Evolutionary conservation across 2,797 vertebrate genomes (phyloP), one percentile per base, ranked within the genome.

Genomic region (Calcarius lapponicus): DNA sequence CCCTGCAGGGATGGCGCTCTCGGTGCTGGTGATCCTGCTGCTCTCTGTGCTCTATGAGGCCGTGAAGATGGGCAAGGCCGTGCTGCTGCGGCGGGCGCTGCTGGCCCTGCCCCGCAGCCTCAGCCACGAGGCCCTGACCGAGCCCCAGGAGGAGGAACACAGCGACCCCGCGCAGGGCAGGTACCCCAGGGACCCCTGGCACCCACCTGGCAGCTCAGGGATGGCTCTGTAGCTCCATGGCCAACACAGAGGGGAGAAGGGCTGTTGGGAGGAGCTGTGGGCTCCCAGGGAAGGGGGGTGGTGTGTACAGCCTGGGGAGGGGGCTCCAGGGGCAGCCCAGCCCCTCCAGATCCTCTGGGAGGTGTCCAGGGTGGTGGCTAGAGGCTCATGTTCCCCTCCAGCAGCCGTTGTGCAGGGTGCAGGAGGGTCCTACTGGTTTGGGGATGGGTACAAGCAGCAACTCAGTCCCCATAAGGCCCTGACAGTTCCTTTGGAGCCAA

Each of bases 1-100:
- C 71, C 36, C 9, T 24, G 19, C 98, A 99, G 99, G 99, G 45
- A 98, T 99, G 98, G 96, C 90, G 26, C 90, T 99, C 54, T 99
- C 99, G 0, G 98, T 99, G 89, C 28, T 99, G 13, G 97, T 99
- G 71, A 97, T 99, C 81, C 89, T 99, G 66, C 97, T 99, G 82
- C 93, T 99, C 15, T 98, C 99, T 0, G 92, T 99, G 61, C 74
- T 99, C 36, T 99, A 99, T 0, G 99, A 99, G 97, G 56, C 98
- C 17, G 96, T 99, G 65, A 99, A 99, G 96, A 98, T 99, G 62
- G 98, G 98, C 97, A 98, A 99, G 94, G 95, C 97, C 4, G 97
- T 97, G 96, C 93, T 99, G 88, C 96, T 97, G 45, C 92, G 73
- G 11, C 65, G 62, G 56, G 96, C 94, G 0, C 76, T 97, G 72